Evolutionary conservation across 1,140 invertebrate genomes (phyloP).

Genomic region (Drosophila eugracilis): DNA sequence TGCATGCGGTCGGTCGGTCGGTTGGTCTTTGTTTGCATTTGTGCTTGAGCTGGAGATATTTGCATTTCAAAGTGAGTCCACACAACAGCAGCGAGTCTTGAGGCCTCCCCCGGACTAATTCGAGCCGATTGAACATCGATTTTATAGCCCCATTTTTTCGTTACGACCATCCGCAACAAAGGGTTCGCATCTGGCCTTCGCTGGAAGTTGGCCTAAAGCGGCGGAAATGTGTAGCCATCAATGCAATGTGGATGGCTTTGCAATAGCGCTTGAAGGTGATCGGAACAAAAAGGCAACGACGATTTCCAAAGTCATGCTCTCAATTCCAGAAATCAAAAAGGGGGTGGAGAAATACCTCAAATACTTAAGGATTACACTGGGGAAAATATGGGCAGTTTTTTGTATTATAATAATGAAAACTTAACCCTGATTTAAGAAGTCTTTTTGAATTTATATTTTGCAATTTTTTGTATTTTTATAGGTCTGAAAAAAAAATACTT

Average conservation of each 20-base stretch:
- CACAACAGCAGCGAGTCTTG: slow-evolving; percentile 36
- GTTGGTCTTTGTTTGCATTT: slow-evolving; percentile 20
- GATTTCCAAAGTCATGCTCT: slow-evolving; percentile 44
- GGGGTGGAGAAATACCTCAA: background rate
- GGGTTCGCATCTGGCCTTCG: slow-evolving; percentile 55
- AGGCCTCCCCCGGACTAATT: slow-evolving; percentile 65
- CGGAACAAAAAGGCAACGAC: slow-evolving; percentile 13
- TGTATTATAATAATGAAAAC: too few relatives aligned
- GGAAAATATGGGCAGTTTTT: background rate
- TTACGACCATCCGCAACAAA: slow-evolving; percentile 36
- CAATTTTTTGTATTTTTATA: too few relatives aligned
- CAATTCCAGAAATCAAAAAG: slow-evolving; percentile 30
- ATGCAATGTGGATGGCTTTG: slow-evolving; percentile 47
- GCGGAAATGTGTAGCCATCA: slow-evolving; percentile 55
- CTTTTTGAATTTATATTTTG: too few relatives aligned
- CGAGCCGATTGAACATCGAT: slow-evolving; percentile 70
- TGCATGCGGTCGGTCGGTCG: too few relatives aligned
- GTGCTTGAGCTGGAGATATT: slow-evolving; percentile 54
- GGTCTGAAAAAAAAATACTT: too few relatives aligned
- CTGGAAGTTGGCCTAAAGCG: slow-evolving; percentile 51
- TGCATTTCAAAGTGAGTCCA: slow-evolving; percentile 79
- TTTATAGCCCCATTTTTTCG: slow-evolving; percentile 66
- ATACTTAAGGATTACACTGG: background rate
- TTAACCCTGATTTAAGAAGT: too few relatives aligned
- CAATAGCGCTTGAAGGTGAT: slow-evolving; percentile 43